Conservation (phyloP, 2,797 vertebrate species). For the Anolis apletophallus region DNA sequence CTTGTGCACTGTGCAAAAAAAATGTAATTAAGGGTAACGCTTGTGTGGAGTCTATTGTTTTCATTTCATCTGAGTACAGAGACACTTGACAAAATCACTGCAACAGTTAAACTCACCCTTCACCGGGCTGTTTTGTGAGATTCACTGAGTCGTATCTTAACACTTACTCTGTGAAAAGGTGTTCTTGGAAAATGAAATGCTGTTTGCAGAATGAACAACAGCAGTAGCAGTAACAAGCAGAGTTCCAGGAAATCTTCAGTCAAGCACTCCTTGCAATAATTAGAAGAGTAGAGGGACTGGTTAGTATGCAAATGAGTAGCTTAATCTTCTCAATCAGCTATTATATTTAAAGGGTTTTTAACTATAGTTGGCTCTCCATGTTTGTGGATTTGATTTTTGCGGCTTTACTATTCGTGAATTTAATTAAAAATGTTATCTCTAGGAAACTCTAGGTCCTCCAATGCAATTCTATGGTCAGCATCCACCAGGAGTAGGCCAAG, state of each 20-base stretch:
- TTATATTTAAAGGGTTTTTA: constrained; percentile 80
- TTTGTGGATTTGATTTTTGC: too few species aligned
- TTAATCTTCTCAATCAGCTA: constrained; percentile 83
- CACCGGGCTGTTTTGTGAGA: neutral
- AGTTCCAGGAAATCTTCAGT: constrained; percentile 73
- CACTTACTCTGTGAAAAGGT: constrained; percentile 16
- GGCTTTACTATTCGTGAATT: too few species aligned
- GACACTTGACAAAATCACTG: too few species aligned
- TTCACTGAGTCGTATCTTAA: neutral
- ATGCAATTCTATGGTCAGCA: too few species aligned
- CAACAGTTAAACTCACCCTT: neutral
- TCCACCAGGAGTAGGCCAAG: too few species aligned
- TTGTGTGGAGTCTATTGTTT: neutral
- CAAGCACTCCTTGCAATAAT: constrained; percentile 75
- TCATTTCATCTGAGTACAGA: too few species aligned
- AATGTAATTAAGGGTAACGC: too few species aligned
- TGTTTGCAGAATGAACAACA: constrained; percentile 51
- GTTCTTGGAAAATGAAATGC: constrained; percentile 28
- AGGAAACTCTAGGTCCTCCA: too few species aligned
- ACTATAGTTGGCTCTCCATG: neutral
- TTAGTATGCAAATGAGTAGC: constrained; percentile 83
- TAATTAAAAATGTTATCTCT: too few species aligned
- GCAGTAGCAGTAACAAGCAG: constrained; percentile 60
- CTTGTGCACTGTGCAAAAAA: neutral
- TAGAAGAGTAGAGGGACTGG: constrained; percentile 81